Evolutionary conservation across 2,113 vertebrate genomes (phyloP), one percentile per base, ranked within the genome.

Genomic region (Poecile atricapillus): DNA sequence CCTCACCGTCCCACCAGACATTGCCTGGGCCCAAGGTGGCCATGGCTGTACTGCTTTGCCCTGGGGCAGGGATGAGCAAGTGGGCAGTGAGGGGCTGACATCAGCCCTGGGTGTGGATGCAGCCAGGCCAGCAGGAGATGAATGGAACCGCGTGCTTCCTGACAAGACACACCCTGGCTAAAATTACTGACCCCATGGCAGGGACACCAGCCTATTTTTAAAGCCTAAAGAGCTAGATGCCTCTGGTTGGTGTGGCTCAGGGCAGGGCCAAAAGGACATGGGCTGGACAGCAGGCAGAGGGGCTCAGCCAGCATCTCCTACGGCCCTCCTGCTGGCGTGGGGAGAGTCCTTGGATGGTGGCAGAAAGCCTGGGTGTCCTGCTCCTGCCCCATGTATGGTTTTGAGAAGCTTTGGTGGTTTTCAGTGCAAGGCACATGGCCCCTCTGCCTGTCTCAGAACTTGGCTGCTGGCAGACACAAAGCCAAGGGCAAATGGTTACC

Each of bases 181-280:
- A 93, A 95, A 93, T 96, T 94, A 87, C 56, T 2, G 1, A 56
- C 39, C 60, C 56, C 2, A 2, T 49, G 60, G 64, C 92, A 87
- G 46, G 84, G 59, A 83, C 73, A 74, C 28, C 69, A 81, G 69
- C 60, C 74, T 95, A 84, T 94, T 95, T 94, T 93, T 95, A 90
- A 90, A 93, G 88, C n/a, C 47, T 6, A n/a, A 90, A 43, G 46
- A 78, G 46, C 50, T 83, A 69, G 24, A 94, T 91, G 87, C 84
- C 9, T 0, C 43, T 2, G 1, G 4, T 37, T 0, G 15, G 74
- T 67, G 90, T 78, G 82, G 74, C 17, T 1, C 52, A 50, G 74
- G 49, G 85, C 37, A 69, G 67, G 63, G 83, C 44, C 0, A 0
- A 52, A 71, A 58, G 33, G 44, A 39, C 33, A 23, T 27, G 39